Conservation (phyloP, 1,140 invertebrate species). For the Lutraria rhynchaena region DNA sequence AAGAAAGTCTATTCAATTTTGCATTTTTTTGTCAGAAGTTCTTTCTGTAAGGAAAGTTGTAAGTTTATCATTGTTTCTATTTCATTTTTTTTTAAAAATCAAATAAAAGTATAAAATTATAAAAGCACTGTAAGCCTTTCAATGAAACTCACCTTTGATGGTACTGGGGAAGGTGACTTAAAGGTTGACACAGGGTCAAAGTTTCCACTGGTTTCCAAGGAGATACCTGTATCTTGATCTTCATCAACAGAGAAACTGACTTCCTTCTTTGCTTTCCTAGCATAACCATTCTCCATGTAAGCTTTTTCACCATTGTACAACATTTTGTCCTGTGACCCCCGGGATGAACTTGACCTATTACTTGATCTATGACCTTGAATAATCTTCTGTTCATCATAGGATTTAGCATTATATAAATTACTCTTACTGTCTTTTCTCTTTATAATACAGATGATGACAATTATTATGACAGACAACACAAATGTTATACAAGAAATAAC, state of each 20-base stretch:
- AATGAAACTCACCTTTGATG: slow-evolving; percentile 33
- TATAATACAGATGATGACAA: slow-evolving; percentile 76
- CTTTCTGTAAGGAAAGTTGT: too few relatives aligned
- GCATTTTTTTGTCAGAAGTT: too few relatives aligned
- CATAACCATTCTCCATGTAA: slow-evolving; percentile 50
- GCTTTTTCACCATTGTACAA: slow-evolving; percentile 42
- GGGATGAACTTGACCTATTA: slow-evolving; percentile 64
- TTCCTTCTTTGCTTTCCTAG: slow-evolving; percentile 64
- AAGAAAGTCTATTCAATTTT: too few relatives aligned
- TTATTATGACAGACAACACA: slow-evolving; percentile 72
- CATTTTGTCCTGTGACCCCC: slow-evolving; percentile 65
- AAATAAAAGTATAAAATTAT: too few relatives aligned
- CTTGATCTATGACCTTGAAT: slow-evolving; percentile 62
- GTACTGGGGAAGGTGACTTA: slow-evolving; percentile 47
- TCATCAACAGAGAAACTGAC: slow-evolving; percentile 70
- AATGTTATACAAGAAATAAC: slow-evolving; percentile 73
- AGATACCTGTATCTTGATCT: slow-evolving; percentile 60
- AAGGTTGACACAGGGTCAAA: slow-evolving; percentile 51
- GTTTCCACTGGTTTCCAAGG: slow-evolving; percentile 48
- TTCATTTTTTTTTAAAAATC: too few relatives aligned
- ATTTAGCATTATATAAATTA: slow-evolving; percentile 66
- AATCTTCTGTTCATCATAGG: slow-evolving; percentile 73
- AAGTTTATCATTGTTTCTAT: too few relatives aligned
- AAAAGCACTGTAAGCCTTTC: too few relatives aligned
- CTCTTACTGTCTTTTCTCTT: slow-evolving; percentile 71